Evolutionary conservation across 2,888 invertebrate genomes (phyloP).

Genomic region (Parascotia fuliginaria): DNA sequence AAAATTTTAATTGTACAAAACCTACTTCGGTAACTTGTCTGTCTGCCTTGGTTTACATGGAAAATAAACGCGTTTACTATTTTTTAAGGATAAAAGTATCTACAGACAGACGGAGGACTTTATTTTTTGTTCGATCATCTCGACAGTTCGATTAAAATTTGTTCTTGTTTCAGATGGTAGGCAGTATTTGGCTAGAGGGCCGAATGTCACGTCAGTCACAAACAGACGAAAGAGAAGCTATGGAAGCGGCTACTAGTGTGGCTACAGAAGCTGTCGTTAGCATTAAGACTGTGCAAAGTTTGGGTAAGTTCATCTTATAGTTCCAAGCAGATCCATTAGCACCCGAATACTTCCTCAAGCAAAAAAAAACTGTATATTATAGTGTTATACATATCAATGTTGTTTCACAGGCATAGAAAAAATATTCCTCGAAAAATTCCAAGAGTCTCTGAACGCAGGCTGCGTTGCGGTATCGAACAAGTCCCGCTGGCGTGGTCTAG

Average conservation of each 20-base stretch:
- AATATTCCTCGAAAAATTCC: slow-evolving; percentile 85
- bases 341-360: too few species aligned
- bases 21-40: too few species aligned
- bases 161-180: slow-evolving; percentile 69
- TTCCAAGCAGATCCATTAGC: too few species aligned
- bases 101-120: too few species aligned
- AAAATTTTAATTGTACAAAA: too few species aligned
- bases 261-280: slow-evolving; percentile 89
- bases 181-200: slow-evolving; percentile 87
- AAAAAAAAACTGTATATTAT: neutral
- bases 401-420: slow-evolving; percentile 75
- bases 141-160: neutral
- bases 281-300: slow-evolving; percentile 88
- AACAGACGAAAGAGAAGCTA: slow-evolving; percentile 84
- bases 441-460: slow-evolving; percentile 75
- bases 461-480: slow-evolving; percentile 83
- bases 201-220: slow-evolving; percentile 85
- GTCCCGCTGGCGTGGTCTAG: slow-evolving; percentile 88
- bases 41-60: too few species aligned
- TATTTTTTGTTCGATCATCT: too few species aligned
- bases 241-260: slow-evolving; percentile 87
- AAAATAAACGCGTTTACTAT: too few species aligned
- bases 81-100: too few species aligned
- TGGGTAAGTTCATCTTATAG: slow-evolving; percentile 69
- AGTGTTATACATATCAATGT: neutral